These are phyloP conservation scores for Drosophila picticornis DNA, from an alignment of 2,888 invertebrate species.

Conservation along the genomic window DNA sequence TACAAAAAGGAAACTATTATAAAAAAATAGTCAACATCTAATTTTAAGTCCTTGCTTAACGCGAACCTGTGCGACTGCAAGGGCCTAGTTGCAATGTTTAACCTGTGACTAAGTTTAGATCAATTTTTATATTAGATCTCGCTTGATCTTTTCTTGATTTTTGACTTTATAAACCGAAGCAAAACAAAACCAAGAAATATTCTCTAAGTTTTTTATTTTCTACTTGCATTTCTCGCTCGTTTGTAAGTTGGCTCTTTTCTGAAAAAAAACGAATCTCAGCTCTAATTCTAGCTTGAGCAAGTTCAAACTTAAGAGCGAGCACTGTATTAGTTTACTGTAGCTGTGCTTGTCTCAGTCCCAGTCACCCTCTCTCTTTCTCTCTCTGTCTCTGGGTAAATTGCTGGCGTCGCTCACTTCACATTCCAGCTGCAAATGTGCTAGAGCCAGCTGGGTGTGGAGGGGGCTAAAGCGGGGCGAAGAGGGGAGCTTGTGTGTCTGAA, in stretches of 20 bases:
- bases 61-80: too few relatives aligned
- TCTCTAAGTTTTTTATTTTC: not conserved
- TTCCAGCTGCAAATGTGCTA: conserved; percentile 35
- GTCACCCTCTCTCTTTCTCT: not conserved
- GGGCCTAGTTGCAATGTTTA: not conserved
- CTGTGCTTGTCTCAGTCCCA: conserved; percentile 22
- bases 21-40: not conserved
- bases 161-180: not conserved
- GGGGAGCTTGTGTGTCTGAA: conserved; percentile 18
- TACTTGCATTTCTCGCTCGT: not conserved
- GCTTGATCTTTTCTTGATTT: not conserved
- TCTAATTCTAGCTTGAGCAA: not conserved
- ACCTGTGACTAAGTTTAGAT: too few relatives aligned
- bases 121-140: not conserved
- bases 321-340: conserved; percentile 11
- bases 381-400: conserved; percentile 43
- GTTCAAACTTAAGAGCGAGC: not conserved
- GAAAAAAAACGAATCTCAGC: not conserved
- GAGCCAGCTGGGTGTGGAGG: not conserved
- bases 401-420: conserved; percentile 52
- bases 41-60: not conserved
- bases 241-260: not conserved
- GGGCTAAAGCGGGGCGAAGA: not conserved
- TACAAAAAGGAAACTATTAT: not conserved
- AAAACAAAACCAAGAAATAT: not conserved